Evolutionary conservation across 2,797 vertebrate species (phyloP).

Genomic region (Xenentodon cancila): DNA sequence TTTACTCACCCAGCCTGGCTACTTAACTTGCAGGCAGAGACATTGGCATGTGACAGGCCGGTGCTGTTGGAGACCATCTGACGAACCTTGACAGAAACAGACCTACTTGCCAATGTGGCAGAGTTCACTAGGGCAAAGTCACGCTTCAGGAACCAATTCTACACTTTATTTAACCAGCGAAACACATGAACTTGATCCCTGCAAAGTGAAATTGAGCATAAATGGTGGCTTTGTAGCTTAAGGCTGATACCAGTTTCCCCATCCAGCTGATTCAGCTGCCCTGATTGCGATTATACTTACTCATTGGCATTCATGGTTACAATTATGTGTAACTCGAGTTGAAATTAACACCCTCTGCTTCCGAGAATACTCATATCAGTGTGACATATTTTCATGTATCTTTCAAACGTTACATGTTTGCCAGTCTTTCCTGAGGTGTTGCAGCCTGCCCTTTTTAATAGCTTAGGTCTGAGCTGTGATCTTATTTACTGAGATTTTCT

Average conservation of each 20-base stretch:
- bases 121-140: conserved; percentile 52
- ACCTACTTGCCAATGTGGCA: conserved; percentile 32
- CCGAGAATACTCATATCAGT: conserved; percentile 47
- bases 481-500: conserved; percentile 16
- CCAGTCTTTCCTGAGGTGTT: conserved; percentile 25
- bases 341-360: conserved; percentile 53
- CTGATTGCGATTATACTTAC: conserved; percentile 49
- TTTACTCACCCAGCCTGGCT: not conserved
- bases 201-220: conserved; percentile 59
- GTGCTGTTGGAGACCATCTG: conserved; percentile 45
- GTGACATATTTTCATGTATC: conserved; percentile 52
- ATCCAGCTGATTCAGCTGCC: conserved; percentile 37
- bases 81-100: conserved; percentile 42
- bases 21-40: conserved; percentile 30
- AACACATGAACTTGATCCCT: conserved; percentile 44
- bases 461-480: conserved; percentile 14
- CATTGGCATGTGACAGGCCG: conserved; percentile 20
- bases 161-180: conserved; percentile 57
- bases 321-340: conserved; percentile 63
- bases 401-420: conserved; percentile 48
- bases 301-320: conserved; percentile 56
- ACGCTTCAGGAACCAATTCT: conserved; percentile 58
- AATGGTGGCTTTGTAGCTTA: conserved; percentile 31
- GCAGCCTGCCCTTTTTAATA: not conserved
- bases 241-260: conserved; percentile 40